Base-by-base conservation (phyloP, 2,113 vertebrate genomes). In the Cheilinus undulatus region DNA sequence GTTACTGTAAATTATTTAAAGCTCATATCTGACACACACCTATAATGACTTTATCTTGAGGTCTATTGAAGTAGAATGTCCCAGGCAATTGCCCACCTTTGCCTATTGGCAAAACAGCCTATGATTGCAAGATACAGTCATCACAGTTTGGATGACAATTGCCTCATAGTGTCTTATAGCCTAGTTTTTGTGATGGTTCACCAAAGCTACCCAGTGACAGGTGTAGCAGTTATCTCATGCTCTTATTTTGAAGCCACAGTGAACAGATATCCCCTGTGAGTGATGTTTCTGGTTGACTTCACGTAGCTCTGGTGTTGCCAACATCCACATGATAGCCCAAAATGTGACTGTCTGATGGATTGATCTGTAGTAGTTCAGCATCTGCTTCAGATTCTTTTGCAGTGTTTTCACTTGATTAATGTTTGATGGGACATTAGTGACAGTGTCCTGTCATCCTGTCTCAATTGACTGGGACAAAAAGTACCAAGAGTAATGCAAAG, bases 181-280 rank as follows among this genome's bases (percentile, higher is more conserved):
- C n/a, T n/a, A n/a, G n/a, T n/a, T n/a, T n/a, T n/a, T n/a, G n/a
- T n/a, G n/a, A n/a, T n/a, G n/a, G n/a, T n/a, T n/a, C n/a, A n/a
- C n/a, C n/a, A n/a, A n/a, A n/a, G n/a, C n/a, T n/a, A n/a, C n/a
- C n/a, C n/a, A n/a, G n/a, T n/a, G n/a, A n/a, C n/a, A 5, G 7
- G 8, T 3, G 2, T 2, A 12, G 2, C 9, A 26, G 7, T 10
- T 8, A 14, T 19, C 13, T 19, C 2, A 6, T 46, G 66, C 67
- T 66, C 69, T 80, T 84, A 84, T 69, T 84, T 77, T 80, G 77
- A 73, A 84, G 36, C 5, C 14, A 1, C 12, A 4, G 11, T 51
- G 9, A 50, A 50, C 1, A 1, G 2, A 27, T 15, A 17, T 43
- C 54, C 49, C 5, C 7, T 58, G 19, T 22, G 0, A 3, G 10